Conservation (phyloP, 2,797 vertebrate species). For the Varecia variegata region DNA sequence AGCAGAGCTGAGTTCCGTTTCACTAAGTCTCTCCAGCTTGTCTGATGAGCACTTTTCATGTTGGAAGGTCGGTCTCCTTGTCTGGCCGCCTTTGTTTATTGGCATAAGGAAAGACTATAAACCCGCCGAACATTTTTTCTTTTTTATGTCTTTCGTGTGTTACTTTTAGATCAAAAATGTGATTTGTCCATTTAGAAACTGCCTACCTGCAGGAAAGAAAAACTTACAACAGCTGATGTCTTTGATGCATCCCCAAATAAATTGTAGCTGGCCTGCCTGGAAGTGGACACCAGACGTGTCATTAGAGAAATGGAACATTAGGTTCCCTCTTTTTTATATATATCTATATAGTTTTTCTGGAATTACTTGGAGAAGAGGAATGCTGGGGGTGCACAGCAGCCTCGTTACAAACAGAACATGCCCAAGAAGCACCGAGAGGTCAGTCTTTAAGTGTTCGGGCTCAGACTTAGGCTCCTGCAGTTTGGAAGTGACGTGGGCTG, state of each 20-base stretch:
- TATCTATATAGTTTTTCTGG: constrained; percentile 24
- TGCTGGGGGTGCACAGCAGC: constrained; percentile 24
- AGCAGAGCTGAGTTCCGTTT: not conserved
- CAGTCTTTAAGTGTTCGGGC: not conserved
- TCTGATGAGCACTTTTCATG: not conserved
- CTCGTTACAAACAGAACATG: constrained; percentile 65
- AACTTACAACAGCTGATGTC: constrained; percentile 62
- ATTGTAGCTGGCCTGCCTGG: constrained; percentile 61
- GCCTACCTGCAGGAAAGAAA: constrained; percentile 32
- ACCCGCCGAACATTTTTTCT: not conserved
- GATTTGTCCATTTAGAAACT: constrained; percentile 71
- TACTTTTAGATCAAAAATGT: constrained; percentile 45
- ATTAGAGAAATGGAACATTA: constrained; percentile 29
- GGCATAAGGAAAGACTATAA: constrained; percentile 9
- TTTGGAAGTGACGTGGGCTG: rapidly evolving
- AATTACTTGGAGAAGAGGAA: constrained; percentile 64
- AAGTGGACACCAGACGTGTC: constrained; percentile 63
- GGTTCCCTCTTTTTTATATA: not conserved
- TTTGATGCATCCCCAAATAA: constrained; percentile 72
- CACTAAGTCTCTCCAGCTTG: not conserved
- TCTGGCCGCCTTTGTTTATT: constrained; percentile 55
- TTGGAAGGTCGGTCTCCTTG: not conserved
- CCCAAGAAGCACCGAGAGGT: not conserved
- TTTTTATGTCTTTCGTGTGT: not conserved
- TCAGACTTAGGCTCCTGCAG: not conserved